Conservation (phyloP, 2,888 invertebrate genomes). For the Nycteola revayana region DNA sequence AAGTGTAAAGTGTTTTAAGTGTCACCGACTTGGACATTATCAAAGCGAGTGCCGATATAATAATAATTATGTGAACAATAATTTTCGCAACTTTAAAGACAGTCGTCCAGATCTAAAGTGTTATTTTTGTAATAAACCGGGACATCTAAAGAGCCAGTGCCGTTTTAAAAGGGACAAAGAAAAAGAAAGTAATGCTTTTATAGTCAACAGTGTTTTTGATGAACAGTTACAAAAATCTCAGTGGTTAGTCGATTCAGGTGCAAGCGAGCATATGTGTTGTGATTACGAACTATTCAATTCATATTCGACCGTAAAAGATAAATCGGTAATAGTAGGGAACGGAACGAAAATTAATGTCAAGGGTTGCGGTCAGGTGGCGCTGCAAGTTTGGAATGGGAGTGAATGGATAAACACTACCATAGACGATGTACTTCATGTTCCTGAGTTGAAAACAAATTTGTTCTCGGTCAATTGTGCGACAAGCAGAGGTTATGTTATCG, state of each 20-base stretch:
- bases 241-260: constrained; percentile 29
- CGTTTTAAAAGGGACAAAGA: constrained; percentile 8
- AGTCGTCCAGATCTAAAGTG: constrained; percentile 4
- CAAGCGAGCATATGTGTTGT: constrained; percentile 20
- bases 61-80: background rate
- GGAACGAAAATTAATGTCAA: constrained; percentile 14
- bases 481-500: constrained; percentile 23
- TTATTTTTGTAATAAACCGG: constrained; percentile 15
- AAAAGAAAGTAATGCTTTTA: constrained; percentile 22
- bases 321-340: constrained; percentile 22
- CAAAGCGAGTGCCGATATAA: constrained; percentile 2
- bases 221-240: constrained; percentile 11
- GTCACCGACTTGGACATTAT: constrained; percentile 1
- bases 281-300: constrained; percentile 17
- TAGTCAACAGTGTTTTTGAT: constrained; percentile 4
- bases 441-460: constrained; percentile 21
- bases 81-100: background rate
- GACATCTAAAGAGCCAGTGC: constrained; percentile 19
- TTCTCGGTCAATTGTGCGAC: constrained; percentile 23
- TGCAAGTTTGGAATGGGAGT: constrained; percentile 19
- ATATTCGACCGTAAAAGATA: constrained; percentile 5
- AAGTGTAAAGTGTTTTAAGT: constrained; percentile 1
- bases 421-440: constrained; percentile 29
- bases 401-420: constrained; percentile 29
- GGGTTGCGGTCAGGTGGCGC: constrained; percentile 23